Percentiles rank a stretch among this genome's conserved stretches.
Evolutionary conservation across 2,113 vertebrate species (phyloP).

Genomic region (Catagonus wagneri): DNA sequence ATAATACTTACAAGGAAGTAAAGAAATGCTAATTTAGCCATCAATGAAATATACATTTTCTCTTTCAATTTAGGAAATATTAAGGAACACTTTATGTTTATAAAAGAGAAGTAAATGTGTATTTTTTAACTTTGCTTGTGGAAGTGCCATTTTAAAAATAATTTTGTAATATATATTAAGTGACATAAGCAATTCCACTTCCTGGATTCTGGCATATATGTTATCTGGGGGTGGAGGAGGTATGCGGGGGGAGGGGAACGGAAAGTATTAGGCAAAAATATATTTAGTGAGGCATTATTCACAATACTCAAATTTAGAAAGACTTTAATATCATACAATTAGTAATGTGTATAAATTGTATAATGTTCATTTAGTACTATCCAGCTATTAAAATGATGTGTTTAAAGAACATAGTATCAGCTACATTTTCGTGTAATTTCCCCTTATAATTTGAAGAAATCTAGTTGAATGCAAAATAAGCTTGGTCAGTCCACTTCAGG

Average conservation of each 20-base stretch:
- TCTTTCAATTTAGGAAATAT: slow-evolving; percentile 8
- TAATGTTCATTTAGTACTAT: not conserved
- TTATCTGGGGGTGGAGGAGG: not conserved
- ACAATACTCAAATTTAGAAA: not conserved
- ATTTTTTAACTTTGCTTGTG: not conserved
- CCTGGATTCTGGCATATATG: not conserved
- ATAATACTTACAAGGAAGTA: not conserved
- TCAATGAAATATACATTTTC: not conserved
- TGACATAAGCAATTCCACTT: not conserved
- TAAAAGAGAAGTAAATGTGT: not conserved
- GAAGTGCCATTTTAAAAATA: not conserved
- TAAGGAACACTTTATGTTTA: not conserved
- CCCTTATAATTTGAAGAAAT: not conserved
- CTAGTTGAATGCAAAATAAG: not conserved
- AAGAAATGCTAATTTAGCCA: not conserved
- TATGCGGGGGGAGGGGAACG: not conserved
- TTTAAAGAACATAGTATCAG: not conserved
- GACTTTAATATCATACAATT: not conserved
- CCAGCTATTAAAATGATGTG: not conserved
- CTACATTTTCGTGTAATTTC: not conserved
- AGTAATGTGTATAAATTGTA: not conserved
- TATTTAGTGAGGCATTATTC: not conserved
- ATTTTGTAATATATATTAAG: not conserved
- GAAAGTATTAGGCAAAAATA: not conserved
- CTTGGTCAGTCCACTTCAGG: not conserved